Evolutionary conservation across 2,113 vertebrate species (phyloP).

Genomic region (human): GRCh38 chr7:40874001-40874500

Average conservation of each 20-base stretch:
- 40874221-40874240: not conserved
- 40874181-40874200: not conserved
- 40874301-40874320: too few relatives aligned
- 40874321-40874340: not conserved
- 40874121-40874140: not conserved
- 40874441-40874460: not conserved
- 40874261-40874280: not conserved
- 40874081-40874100: not conserved
- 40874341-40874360: not conserved
- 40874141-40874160: not conserved
- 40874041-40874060: not conserved
- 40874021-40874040: not conserved
- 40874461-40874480: not conserved
- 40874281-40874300: not conserved
- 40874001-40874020: not conserved
- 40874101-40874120: not conserved
- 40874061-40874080: not conserved
- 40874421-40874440: not conserved
- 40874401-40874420: not conserved
- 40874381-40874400: not conserved
- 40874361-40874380: not conserved
- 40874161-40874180: not conserved
- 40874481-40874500: not conserved
- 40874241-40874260: too few relatives aligned
- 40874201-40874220: fast-evolving